These are phyloP conservation scores for Nycticryphes semicollaris DNA, from an alignment of 2,113 vertebrate species.

Conservation along the genomic window DNA sequence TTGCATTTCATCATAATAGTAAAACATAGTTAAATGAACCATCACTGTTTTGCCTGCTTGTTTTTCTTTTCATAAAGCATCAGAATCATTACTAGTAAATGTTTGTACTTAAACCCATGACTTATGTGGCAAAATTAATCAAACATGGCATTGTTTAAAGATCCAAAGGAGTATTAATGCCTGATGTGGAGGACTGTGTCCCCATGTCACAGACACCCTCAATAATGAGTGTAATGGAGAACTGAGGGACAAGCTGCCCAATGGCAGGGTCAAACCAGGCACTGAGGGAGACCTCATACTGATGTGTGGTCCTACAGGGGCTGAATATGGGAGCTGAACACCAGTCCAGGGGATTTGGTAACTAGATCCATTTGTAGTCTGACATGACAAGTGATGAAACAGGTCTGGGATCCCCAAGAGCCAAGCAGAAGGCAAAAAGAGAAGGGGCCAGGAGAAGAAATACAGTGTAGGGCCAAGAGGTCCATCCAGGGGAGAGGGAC, in stretches of 20 bases:
- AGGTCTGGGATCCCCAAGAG: not conserved
- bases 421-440: not conserved
- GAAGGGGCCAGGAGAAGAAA: not conserved
- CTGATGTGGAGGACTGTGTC: not conserved
- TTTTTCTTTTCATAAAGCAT: not conserved
- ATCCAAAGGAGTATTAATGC: not conserved
- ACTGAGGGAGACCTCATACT: accelerated
- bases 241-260: not conserved
- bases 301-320: accelerated
- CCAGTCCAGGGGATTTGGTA: not conserved
- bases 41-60: not conserved
- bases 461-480: no score
- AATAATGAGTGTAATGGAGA: not conserved
- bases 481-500: not conserved
- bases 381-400: not conserved
- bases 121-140: not conserved
- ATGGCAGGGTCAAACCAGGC: accelerated
- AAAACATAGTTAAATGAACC: not conserved
- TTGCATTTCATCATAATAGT: not conserved
- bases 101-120: not conserved
- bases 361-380: not conserved
- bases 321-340: not conserved
- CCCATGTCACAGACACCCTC: not conserved
- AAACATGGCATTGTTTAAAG: not conserved
- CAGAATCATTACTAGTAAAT: not conserved